Evolutionary conservation across 2,797 vertebrate species (phyloP).

Genomic region (Phylloscopus collybita): DNA sequence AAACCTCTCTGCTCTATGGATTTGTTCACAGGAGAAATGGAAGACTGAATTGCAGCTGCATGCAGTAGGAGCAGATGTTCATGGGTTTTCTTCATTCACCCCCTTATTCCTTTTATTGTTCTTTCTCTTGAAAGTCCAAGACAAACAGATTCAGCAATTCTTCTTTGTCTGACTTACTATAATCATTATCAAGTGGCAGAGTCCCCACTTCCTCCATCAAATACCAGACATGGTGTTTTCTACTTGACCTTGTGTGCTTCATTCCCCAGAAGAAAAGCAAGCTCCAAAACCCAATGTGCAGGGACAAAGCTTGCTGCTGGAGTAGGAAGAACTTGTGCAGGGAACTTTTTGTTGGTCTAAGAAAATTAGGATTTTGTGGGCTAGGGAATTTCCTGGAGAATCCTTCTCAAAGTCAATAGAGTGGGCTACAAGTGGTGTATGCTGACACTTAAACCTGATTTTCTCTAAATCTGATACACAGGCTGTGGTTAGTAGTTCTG

Average conservation of each 20-base stretch:
- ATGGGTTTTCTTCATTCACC: neutral
- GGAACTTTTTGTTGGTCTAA: neutral
- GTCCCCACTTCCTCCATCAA: neutral
- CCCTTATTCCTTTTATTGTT: neutral
- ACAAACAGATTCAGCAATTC: neutral
- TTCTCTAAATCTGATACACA: neutral
- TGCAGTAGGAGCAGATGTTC: neutral
- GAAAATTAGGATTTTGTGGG: neutral
- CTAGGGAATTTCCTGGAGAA: neutral
- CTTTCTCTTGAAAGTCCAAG: neutral
- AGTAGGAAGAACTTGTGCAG: neutral
- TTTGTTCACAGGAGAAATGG: neutral
- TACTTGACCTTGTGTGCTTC: neutral
- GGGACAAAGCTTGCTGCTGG: neutral
- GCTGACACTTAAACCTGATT: neutral
- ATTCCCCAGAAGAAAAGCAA: neutral
- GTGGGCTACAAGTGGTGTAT: neutral
- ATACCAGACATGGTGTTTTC: neutral
- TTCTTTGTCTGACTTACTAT: neutral
- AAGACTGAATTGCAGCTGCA: neutral
- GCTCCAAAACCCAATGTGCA: neutral
- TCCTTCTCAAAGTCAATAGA: neutral
- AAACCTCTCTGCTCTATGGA: constrained; percentile 8
- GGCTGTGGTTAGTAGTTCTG: neutral
- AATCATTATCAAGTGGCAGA: neutral